These are phyloP conservation scores for Heterohyrax brucei DNA, from an alignment of 2,797 vertebrate species.

Conservation along the genomic window DNA sequence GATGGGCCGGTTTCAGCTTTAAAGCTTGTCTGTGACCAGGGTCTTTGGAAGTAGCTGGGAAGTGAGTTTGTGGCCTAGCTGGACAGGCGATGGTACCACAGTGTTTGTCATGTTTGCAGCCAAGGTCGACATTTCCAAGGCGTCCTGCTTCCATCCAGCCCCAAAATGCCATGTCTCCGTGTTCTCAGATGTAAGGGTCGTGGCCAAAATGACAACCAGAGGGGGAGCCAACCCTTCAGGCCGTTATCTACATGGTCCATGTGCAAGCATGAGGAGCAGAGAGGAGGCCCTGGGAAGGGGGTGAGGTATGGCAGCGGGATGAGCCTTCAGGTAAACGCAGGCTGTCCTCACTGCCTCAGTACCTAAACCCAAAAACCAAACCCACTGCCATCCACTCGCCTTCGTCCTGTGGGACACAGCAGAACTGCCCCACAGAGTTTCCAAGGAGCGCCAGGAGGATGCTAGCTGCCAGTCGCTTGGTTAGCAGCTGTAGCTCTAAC, in stretches of 20 bases:
- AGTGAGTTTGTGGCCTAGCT: background rate
- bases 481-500: too few species aligned
- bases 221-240: too few species aligned
- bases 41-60: background rate
- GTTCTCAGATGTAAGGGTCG: background rate
- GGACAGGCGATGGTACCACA: fast-evolving
- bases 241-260: fast-evolving
- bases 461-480: too few species aligned
- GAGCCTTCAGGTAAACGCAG: too few species aligned
- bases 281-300: background rate
- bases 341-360: fast-evolving
- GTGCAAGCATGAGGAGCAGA: fast-evolving
- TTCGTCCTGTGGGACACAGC: too few species aligned
- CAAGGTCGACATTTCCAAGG: fast-evolving
- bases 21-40: background rate
- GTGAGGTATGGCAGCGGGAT: fast-evolving
- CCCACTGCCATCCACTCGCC: too few species aligned
- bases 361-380: too few species aligned
- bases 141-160: background rate
- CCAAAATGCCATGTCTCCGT: background rate
- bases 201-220: background rate
- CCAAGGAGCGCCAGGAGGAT: too few species aligned
- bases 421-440: too few species aligned
- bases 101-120: background rate
- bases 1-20: background rate